Base-by-base conservation (phyloP, 2,888 invertebrate species). In the Smittia aterrima region DNA sequence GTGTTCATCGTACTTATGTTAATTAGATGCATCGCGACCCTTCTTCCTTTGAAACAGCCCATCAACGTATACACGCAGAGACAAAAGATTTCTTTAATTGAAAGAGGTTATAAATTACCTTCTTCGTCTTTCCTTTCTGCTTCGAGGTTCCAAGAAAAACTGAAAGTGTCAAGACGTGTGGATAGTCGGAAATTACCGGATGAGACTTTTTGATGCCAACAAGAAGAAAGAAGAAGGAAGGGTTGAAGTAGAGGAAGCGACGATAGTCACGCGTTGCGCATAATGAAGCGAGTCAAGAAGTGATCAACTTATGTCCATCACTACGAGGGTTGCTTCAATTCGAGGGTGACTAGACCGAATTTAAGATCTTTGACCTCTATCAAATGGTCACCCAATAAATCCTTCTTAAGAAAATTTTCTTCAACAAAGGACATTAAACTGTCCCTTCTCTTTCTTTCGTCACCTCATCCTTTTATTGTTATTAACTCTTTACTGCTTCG, bases 1-100 rank as follows among this genome's bases (percentile, higher is more conserved):
- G 74, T 74, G 74, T 74, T 74, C 47, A 74, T 74, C 74, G 74
- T 74, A 47, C 74, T 74, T 74, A 74, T 74, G 74, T 41, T 74
- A 74, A 74, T 74, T 64, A 53, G 64, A 74, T 74, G 72, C 72
- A 74, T 74, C 40, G 41, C 27, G 62, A 38, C 72, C 72, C 38
- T 72, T 54, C 54, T 41, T 22, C 25, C 20, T 41, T 54, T 54
- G 24, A 67, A 58, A 58, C 47, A 47, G 47, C 47, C 47, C 47
- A 47, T 18, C 58, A 11, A 58, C 18, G 58, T n/a, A 58, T 6
- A 22, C 25, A 27, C n/a, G 13, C 6, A 58, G 58, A 58, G 20
- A 58, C 58, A 24, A 64, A 70, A 47, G 67, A 41, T 41, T 64
- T 22, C 25, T 67, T 70, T 70, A 70, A 70, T 70, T 70, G 70